Conservation (phyloP, 2,113 vertebrate species). For the Ochotona princeps region DNA sequence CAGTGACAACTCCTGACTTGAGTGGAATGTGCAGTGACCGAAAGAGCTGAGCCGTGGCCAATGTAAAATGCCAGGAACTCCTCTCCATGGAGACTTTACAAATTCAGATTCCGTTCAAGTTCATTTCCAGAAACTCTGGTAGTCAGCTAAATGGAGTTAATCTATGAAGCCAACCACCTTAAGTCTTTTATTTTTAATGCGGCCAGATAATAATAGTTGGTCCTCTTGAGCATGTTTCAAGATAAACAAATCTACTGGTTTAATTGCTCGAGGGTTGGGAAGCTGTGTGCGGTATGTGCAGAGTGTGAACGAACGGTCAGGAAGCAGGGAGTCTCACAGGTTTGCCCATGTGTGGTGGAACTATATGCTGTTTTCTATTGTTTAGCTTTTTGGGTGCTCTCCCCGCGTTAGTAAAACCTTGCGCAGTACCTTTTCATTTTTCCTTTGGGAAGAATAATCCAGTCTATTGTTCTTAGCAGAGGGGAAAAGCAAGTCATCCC, state of each 20-base stretch:
- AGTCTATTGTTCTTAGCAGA: not conserved
- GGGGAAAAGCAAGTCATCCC: not conserved
- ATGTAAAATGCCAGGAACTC: constrained; percentile 16
- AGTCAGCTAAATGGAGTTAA: not conserved
- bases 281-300: not conserved
- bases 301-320: not conserved
- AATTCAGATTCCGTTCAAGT: constrained; percentile 1
- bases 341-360: not conserved
- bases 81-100: constrained; percentile 25
- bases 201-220: not conserved
- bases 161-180: not conserved
- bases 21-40: not conserved
- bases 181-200: constrained; percentile 2
- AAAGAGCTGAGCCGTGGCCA: constrained; percentile 4
- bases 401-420: not conserved
- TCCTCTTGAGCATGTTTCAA: not conserved
- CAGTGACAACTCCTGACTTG: constrained; percentile 26
- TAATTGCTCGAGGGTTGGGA: not conserved
- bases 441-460: constrained; percentile 1
- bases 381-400: not conserved
- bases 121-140: constrained; percentile 56
- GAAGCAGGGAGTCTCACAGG: not conserved
- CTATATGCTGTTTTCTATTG: not conserved
- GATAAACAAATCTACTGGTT: not conserved
- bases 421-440: not conserved